Conservation (phyloP, 1,140 invertebrate species). For the Mycetomoellerius zeteki region DNA sequence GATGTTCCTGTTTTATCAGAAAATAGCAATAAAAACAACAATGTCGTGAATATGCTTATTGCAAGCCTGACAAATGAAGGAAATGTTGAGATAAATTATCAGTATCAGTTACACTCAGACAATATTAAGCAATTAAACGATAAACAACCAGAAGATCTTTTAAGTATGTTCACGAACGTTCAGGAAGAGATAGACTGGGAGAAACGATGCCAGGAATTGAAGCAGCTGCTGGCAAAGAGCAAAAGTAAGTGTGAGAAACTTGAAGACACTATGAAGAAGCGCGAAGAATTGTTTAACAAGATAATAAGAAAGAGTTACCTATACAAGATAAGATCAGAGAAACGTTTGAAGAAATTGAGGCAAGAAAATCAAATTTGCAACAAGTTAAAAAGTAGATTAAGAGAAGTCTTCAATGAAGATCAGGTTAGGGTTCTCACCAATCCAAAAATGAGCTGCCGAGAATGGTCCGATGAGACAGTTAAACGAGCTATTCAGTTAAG, state of each 20-base stretch:
- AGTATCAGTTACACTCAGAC: background rate
- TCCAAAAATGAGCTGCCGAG: background rate
- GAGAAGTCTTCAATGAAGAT: constrained; percentile 12
- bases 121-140: background rate
- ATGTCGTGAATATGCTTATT: background rate
- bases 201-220: background rate
- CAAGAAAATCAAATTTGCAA: background rate
- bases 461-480: background rate
- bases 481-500: background rate
- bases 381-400: background rate
- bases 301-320: constrained; percentile 9
- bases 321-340: background rate
- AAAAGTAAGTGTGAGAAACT: background rate
- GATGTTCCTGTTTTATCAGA: too few relatives aligned
- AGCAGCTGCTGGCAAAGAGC: background rate
- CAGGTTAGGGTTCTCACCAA: background rate
- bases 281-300: constrained; percentile 19
- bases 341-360: constrained; percentile 1
- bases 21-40: background rate
- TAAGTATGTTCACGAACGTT: background rate
- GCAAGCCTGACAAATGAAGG: background rate
- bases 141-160: background rate
- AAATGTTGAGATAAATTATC: background rate
- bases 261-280: background rate
- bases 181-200: constrained; percentile 4